Evolutionary conservation across 92 coral and sea anemone genomes (phyloP).

Genomic region (Phenganax marumi): DNA sequence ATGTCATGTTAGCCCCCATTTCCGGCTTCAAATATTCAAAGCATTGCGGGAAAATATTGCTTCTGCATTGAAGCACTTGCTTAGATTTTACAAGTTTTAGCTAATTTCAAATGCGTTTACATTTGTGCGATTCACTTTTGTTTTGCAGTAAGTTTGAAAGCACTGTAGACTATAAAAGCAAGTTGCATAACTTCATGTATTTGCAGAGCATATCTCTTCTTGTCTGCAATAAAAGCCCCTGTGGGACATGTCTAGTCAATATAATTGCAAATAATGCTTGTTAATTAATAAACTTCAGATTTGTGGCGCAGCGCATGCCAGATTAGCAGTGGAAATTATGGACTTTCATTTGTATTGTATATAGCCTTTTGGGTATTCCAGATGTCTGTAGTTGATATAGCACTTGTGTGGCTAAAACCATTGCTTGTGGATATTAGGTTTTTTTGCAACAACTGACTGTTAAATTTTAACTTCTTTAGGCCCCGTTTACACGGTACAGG

Average conservation of each 20-base stretch:
- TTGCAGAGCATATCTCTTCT: neutral
- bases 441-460: too few relatives aligned
- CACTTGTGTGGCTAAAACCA: too few relatives aligned
- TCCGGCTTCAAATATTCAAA: slow-evolving; percentile 3
- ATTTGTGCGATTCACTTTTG: neutral
- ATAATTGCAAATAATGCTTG: slow-evolving; percentile 2
- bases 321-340: neutral
- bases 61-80: too few relatives aligned
- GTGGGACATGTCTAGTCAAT: neutral
- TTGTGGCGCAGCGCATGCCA: neutral
- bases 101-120: slow-evolving; percentile 5
- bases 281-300: neutral
- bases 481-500: too few relatives aligned
- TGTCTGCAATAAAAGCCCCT: too few relatives aligned
- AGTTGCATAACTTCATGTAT: neutral
- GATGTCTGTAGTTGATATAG: neutral
- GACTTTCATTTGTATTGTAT: neutral
- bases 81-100: neutral
- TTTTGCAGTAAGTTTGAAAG: neutral
- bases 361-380: neutral
- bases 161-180: neutral
- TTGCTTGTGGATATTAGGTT: too few relatives aligned
- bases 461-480: too few relatives aligned
- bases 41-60: too few relatives aligned
- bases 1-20: neutral